phyloP scores from a whole-genome alignment of 1,140 invertebrate species.

The Idris sp. region DNA sequence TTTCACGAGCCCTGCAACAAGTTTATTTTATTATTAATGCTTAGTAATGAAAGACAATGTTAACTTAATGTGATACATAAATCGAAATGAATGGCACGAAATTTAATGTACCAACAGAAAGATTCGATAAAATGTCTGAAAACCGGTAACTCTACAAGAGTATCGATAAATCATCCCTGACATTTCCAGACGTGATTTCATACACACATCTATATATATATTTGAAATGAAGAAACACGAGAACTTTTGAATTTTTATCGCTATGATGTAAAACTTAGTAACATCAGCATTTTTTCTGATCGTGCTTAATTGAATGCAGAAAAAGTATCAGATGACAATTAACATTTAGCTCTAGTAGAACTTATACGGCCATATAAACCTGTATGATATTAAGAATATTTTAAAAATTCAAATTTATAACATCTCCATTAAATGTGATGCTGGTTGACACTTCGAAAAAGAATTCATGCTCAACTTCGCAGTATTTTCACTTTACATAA shows the following conservation, averaged over 20 bases:
- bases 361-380: too few species aligned
- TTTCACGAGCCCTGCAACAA: conserved; percentile 1
- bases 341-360: conserved; percentile 7
- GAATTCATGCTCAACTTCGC: conserved; percentile 9
- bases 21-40: conserved; percentile 31
- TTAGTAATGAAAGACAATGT: conserved; percentile 37
- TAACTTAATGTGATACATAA: conserved; percentile 38
- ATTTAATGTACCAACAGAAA: conserved; percentile 46
- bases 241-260: conserved; percentile 42
- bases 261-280: conserved; percentile 30
- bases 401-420: conserved; percentile 6
- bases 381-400: too few species aligned
- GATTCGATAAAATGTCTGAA: conserved; percentile 39
- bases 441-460: conserved; percentile 18
- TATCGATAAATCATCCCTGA: conserved; percentile 44
- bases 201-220: conserved; percentile 17
- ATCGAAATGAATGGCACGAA: conserved; percentile 28
- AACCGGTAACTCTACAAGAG: conserved; percentile 49
- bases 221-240: conserved; percentile 40
- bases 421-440: conserved; percentile 28
- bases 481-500: conserved; percentile 3
- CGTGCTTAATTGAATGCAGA: conserved; percentile 9
- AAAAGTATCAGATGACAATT: conserved; percentile 50
- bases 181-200: conserved; percentile 28
- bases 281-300: conserved; percentile 27